A percentile compares a stretch with the other conserved stretches of the same genome.
Conservation (phyloP, 2,888 invertebrate genomes). For the Teleogryllus oceanicus region DNA sequence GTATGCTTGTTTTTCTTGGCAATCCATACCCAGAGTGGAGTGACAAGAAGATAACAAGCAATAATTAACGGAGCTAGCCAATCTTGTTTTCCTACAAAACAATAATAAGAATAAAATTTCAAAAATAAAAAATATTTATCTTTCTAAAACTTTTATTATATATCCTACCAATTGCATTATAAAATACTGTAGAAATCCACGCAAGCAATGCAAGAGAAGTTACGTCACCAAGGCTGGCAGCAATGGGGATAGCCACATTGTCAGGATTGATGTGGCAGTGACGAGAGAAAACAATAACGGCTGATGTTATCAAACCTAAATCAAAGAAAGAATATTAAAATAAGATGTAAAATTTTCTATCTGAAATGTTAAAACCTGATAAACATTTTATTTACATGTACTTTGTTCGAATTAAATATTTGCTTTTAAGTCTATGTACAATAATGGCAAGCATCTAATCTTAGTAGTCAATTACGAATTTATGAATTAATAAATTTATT, state of each 20-base stretch:
- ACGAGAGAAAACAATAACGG: constrained; percentile 66
- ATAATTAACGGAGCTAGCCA: constrained; percentile 65
- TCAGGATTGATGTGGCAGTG: constrained; percentile 71
- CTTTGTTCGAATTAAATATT: no score
- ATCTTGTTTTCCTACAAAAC: constrained; percentile 50
- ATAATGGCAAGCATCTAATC: no score
- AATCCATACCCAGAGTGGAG: constrained; percentile 71
- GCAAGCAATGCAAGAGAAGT: constrained; percentile 63
- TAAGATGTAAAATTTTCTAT: no score
- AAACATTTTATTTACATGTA: no score
- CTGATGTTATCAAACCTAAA: constrained; percentile 61
- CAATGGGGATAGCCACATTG: constrained; percentile 76
- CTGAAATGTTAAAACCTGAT: no score
- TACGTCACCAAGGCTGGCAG: constrained; percentile 75
- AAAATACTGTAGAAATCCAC: constrained; percentile 57
- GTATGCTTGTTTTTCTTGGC: constrained; percentile 68
- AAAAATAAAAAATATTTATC: not conserved
- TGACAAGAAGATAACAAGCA: constrained; percentile 59
- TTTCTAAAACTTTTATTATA: not conserved
- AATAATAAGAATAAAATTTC: not conserved
- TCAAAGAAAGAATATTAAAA: no score
- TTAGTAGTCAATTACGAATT: no score
- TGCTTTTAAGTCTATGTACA: no score
- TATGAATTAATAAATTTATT: no score
- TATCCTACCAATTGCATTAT: constrained; percentile 55